Conservation (phyloP, 2,888 invertebrate species). For the Isotomurus palustris region DNA sequence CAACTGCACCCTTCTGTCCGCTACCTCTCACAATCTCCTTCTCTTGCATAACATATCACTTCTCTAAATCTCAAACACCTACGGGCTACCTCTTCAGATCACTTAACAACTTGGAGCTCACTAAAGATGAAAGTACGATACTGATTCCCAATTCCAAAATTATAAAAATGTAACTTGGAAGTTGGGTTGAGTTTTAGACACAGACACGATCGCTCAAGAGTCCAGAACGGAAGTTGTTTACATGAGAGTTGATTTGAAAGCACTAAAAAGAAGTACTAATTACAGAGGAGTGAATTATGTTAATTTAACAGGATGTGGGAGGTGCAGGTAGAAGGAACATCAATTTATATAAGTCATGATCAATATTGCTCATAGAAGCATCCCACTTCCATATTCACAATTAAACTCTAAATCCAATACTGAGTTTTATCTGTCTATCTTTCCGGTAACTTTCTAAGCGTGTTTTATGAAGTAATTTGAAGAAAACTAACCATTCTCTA, state of each 20-base stretch:
- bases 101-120: neutral
- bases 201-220: neutral
- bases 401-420: too few species aligned
- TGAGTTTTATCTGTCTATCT: too few species aligned
- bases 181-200: neutral
- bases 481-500: too few species aligned
- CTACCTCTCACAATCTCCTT: neutral
- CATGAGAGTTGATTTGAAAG: conserved; percentile 2
- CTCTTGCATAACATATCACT: conserved; percentile 1
- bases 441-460: too few species aligned
- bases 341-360: too few species aligned
- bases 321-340: neutral
- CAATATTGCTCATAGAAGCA: too few species aligned
- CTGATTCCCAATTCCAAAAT: neutral
- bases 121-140: too few species aligned
- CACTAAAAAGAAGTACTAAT: neutral
- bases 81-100: neutral
- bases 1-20: neutral
- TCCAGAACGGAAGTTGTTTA: neutral
- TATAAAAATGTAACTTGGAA: neutral
- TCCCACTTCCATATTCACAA: too few species aligned
- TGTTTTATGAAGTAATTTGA: too few species aligned
- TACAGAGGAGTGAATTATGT: conserved; percentile 14
- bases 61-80: conserved; percentile 2
- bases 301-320: conserved; percentile 22